Evolutionary conservation across 2,888 invertebrate species (phyloP), one percentile per base, ranked within the genome.

Genomic region (Orchesellides sinensis): DNA sequence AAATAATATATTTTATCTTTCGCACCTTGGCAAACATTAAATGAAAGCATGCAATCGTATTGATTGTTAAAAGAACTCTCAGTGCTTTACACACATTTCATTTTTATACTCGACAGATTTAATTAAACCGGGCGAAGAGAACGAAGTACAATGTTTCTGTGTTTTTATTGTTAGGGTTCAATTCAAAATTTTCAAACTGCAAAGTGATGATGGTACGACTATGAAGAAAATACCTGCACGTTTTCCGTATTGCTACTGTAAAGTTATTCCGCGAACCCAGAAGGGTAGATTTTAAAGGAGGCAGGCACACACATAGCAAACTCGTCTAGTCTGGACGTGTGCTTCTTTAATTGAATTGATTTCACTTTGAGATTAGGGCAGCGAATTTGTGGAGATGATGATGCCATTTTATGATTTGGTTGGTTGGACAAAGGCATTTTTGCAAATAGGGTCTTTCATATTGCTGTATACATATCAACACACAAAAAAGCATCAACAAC

Each of bases 381-480:
- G 21, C 0, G 21, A 47, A 32, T 14, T 10, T 12, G 40, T 14
- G 19, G 63, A 63, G 49, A 72, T 59, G 45, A 32, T 40, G 4
- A 65, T 40, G 27, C 66, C 40, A 56, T 72, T 61, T 35, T 40
- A 25, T 52, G 74, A 52, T 65, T 52, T 65, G 65, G 65, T 74
- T 65, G 65, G 74, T 52, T 74, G 74, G 74, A 19, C 54, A 17
- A 27, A 5, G 17, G 17, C 66, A 66, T 23, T 2, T n/a, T n/a
- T 27, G 40, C n/a, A 56, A 56, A 72, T 19, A 72, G 19, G 12
- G 14, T 2, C 17, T 14, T 27, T 17, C 19, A 49, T 45, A 32
- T 73, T 54, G 14, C 17, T 49, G 61, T 35, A 49, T 21, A 45
- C 72, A 65, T 56, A n/a, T n/a, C n/a, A n/a, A n/a, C n/a, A n/a